Base-by-base conservation (phyloP, 2,113 vertebrate genomes). In the Leiothrix lutea region DNA sequence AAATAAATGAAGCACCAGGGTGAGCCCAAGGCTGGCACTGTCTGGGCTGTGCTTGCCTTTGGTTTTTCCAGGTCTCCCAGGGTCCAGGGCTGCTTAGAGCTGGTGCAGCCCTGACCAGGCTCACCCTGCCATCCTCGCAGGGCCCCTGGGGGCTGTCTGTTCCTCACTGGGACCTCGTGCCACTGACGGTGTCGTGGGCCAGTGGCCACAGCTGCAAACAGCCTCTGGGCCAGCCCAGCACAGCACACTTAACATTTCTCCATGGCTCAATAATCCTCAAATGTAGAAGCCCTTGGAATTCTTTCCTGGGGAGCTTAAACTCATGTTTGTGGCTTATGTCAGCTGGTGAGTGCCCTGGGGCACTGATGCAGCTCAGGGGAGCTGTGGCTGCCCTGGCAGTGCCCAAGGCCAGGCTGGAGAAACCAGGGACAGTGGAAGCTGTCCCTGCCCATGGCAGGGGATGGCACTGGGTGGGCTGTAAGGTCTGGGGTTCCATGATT, bases 131-230 rank as follows among this genome's bases (percentile, higher is more conserved):
- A 14, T 5, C 38, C 81, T 22, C 1, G 0, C 17, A 15, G 81
- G 81, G 47, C 21, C 9, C 57, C 2, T 36, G 0, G 13, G 77
- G 62, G 28, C 62, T 44, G 38, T 4, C 0, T 6, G n/a, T 31
- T 67, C 57, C 40, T 6, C 31, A 2, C 77, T 21, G 40, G 26
- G 29, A 53, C 11, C 53, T 72, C 0, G 0, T 69, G 66, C 7
- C 72, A n/a, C 73, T 24, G 38, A 6, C 0, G 0, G 17, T 1
- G 4, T 3, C 3, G 1, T 2, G 13, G 33, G 18, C 44, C 42
- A 2, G n/a, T 11, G 42, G 62, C 47, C 8, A 1, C 29, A 10
- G 66, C 13, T 33, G 17, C 9, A 8, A 36, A 25, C 53, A 67
- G 53, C 81, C 57, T 16, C 81, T 5, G 57, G 42, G 24, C 24